Evolutionary conservation across 2,113 vertebrate species (phyloP), one percentile per base, ranked within the genome.

Genomic region (Haplochromis vanheusdeni): DNA sequence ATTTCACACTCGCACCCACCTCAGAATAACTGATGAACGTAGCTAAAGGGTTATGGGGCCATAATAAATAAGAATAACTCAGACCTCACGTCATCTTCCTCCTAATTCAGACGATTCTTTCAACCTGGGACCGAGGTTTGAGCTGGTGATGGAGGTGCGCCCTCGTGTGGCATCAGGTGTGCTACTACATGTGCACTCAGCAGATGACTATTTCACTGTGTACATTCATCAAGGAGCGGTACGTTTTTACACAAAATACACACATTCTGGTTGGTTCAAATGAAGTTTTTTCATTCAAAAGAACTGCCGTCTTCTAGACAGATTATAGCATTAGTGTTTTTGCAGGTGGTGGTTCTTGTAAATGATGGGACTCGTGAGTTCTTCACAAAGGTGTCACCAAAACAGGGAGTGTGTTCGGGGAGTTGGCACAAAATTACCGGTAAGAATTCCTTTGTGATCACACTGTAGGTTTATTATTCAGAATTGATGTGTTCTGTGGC

Each of bases 391-490:
- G 97, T 98, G 13, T 94, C 93, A 86, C 95, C 97, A 16, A 96
- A 92, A 87, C 96, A 97, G 86, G 97, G 95, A 83, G 92, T 99
- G 51, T 99, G 99, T 6, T 97, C 97, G 52, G 97, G 98, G 40
- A 96, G 84, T 79, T 99, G 98, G 98, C 98, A 99, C 94, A 96
- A 96, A 92, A 97, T 99, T 80, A 97, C 97, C 95, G 97, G 99
- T 99, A 75, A 94, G 95, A 80, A 87, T 28, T 16, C 75, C 26
- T 6, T 7, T 21, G 5, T 37, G 4, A 28, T 35, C 37, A 7
- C 3, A 26, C 6, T 16, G n/a, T 77, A 51, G 45, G 73, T 77
- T 77, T 49, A 12, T 31, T 51, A 31, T 31, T 49, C 45, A 49
- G 45, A 77, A 19, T 14, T 10, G 60, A 65, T 65, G 60, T 65